Evolutionary conservation across 2,113 vertebrate genomes (phyloP), one percentile per base, ranked within the genome.

Genomic region (Hepsetus odoe): DNA sequence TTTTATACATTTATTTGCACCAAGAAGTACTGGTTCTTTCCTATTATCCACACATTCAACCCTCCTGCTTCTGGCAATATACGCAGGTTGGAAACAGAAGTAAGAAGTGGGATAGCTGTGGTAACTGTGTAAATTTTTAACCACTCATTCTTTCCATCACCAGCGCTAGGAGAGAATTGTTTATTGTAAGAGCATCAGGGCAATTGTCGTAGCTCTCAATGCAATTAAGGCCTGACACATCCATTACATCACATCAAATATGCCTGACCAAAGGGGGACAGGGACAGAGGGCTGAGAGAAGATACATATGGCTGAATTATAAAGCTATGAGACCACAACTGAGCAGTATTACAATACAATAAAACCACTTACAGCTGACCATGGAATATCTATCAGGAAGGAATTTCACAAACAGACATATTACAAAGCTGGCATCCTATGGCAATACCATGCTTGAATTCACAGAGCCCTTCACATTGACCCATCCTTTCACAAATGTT

Each of bases 191-290:
- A 38, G 32, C 33, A 35, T 32, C 14, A 7, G 32, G 20, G 30
- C n/a, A 22, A 55, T 55, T 55, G 61, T 38, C 33, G 10, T 35
- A 65, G n/a, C 61, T 65, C 61, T 65, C n/a, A 20, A 22, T 10
- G 33, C 20, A 65, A 38, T 65, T 38, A 65, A 38, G 33, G 35
- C 61, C 20, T 38, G 61, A 18, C 61, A 38, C 61, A 9, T 65
- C 61, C 33, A 65, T 65, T 35, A 65, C 32, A 65, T 35, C 35
- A n/a, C 32, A 11, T 33, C n/a, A 73, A 59, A 59, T 38, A 32
- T 18, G 8, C 49, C 10, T 55, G 20, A 38, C 49, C 28, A 30
- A 38, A 24, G 32, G n/a, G 2, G 11, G 49, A 6, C 20, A n/a
- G 13, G 30, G 42, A 58, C 38, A 55, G 28, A 56, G 13, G 12